Conservation (phyloP, 2,113 vertebrate genomes). For the Theristicus caerulescens region DNA sequence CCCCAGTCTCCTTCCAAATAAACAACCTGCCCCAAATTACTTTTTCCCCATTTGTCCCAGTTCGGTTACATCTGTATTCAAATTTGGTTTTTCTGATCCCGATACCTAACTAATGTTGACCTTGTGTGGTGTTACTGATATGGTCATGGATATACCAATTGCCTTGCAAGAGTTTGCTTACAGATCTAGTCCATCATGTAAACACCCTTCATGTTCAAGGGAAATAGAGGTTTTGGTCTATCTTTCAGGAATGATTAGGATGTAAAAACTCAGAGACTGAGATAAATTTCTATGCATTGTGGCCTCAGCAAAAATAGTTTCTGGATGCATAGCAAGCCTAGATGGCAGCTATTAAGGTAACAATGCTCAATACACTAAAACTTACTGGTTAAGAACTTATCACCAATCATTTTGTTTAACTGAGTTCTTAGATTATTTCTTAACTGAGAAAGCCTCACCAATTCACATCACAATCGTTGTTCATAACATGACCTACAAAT, state of each 20-base stretch:
- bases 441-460: not conserved
- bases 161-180: not conserved
- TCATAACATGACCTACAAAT: not conserved
- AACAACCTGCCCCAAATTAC: not conserved
- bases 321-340: not conserved
- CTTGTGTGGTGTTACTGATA: not conserved
- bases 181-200: not conserved
- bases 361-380: not conserved
- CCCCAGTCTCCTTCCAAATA: not conserved
- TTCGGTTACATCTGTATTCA: not conserved
- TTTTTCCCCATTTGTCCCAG: not conserved
- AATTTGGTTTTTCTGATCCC: not conserved
- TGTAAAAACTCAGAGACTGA: not conserved
- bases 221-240: not conserved
- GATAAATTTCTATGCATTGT: not conserved
- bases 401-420: not conserved
- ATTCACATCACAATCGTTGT: not conserved
- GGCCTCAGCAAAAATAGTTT: not conserved
- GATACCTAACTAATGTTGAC: not conserved
- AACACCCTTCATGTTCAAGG: not conserved
- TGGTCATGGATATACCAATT: not conserved
- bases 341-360: not conserved
- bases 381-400: not conserved
- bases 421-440: not conserved
- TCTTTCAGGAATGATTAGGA: not conserved